Evolutionary conservation across 2,888 invertebrate genomes (phyloP).

Genomic region (Plebejus anna): DNA sequence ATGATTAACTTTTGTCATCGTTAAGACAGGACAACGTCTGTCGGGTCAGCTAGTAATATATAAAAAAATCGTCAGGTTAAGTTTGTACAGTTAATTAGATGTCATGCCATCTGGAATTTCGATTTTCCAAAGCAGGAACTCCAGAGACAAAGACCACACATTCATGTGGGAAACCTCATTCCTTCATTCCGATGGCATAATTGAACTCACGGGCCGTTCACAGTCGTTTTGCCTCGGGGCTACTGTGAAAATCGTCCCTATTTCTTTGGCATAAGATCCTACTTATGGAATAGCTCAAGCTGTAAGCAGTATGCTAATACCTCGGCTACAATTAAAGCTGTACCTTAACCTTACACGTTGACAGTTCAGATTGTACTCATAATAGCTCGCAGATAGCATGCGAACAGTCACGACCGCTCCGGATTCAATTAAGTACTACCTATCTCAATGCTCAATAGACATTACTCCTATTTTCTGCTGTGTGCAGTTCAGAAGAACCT

Average conservation of each 20-base stretch:
- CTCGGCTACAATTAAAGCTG: slow-evolving; percentile 29
- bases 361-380: slow-evolving; percentile 38
- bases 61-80: too few relatives aligned
- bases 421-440: slow-evolving; percentile 21
- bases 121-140: neutral
- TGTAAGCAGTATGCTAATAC: slow-evolving; percentile 9
- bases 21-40: too few relatives aligned
- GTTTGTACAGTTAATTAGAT: too few relatives aligned
- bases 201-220: neutral
- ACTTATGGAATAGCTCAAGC: neutral
- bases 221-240: neutral
- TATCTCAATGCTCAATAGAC: neutral
- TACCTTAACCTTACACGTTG: slow-evolving; percentile 34
- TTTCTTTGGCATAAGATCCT: neutral
- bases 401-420: slow-evolving; percentile 29
- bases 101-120: neutral
- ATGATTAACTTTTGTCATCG: too few relatives aligned
- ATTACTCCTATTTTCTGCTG: neutral
- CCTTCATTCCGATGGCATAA: slow-evolving; percentile 4
- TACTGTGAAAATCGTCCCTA: neutral
- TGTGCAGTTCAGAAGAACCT: neutral
- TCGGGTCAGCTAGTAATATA: too few relatives aligned
- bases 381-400: slow-evolving; percentile 34
- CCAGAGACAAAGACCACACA: neutral
- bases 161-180: slow-evolving; percentile 4